These are phyloP conservation scores for Crotalus tigris DNA, from an alignment of 2,113 vertebrate species.

Conservation along the genomic window DNA sequence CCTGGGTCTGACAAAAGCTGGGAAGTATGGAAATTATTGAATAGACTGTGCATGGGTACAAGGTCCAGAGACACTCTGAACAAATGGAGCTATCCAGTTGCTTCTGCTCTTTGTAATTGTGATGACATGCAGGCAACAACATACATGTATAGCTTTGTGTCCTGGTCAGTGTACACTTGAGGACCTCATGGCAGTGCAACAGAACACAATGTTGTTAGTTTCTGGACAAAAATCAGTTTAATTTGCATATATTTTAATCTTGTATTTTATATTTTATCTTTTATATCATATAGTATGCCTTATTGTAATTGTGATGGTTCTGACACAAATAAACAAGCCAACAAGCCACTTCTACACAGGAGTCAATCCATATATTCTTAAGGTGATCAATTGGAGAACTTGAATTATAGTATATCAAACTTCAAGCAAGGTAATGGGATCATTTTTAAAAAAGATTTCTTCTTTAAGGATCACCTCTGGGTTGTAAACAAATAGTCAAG, in stretches of 20 bases:
- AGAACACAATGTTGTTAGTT: too few species aligned
- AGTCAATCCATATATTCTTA: background rate
- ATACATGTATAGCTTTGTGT: background rate
- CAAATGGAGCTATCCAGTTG: too few species aligned
- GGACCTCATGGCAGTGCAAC: background rate
- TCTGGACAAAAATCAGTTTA: too few species aligned
- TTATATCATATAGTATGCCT: background rate
- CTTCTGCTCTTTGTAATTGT: too few species aligned
- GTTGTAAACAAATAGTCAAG: background rate
- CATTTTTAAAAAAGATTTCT: background rate
- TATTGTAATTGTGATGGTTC: too few species aligned
- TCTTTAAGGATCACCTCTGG: background rate
- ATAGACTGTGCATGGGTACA: too few species aligned
- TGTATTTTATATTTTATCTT: too few species aligned
- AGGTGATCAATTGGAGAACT: background rate
- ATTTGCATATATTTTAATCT: too few species aligned
- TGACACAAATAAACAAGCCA: too few species aligned
- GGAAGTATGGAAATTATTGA: too few species aligned
- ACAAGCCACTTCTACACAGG: background rate
- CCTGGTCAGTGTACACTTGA: background rate
- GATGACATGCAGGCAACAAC: background rate
- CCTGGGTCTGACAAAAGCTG: too few species aligned
- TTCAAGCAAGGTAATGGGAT: background rate
- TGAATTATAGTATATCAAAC: background rate
- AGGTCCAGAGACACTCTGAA: too few species aligned